These are phyloP conservation scores for Macropodus opercularis DNA, from an alignment of 2,797 vertebrate species.

Conservation along the genomic window DNA sequence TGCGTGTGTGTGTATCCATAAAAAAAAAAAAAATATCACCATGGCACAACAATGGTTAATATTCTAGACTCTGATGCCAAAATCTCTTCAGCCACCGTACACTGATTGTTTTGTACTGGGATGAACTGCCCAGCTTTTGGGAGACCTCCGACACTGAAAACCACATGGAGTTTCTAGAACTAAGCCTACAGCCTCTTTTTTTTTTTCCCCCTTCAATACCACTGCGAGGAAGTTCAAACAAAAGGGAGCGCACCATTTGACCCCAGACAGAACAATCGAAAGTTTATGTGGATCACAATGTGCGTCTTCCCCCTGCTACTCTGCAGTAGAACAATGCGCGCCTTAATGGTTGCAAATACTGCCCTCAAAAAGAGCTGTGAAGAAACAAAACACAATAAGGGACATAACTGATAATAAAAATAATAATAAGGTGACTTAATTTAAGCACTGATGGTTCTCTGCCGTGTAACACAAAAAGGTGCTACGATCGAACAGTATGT, in stretches of 20 bases:
- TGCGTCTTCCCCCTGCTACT: slow-evolving; percentile 64
- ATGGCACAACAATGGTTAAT: neutral
- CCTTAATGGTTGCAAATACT: slow-evolving; percentile 60
- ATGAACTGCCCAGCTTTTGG: slow-evolving; percentile 44
- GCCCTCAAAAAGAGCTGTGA: slow-evolving; percentile 45
- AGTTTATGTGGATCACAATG: slow-evolving; percentile 80
- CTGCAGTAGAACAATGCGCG: slow-evolving; percentile 74
- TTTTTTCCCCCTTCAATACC: slow-evolving; percentile 42
- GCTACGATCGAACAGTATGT: too few species aligned
- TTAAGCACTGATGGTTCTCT: too few species aligned
- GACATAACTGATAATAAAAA: slow-evolving; percentile 26
- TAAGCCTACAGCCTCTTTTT: slow-evolving; percentile 58
- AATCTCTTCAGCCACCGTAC: slow-evolving; percentile 1
- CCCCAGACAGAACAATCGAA: slow-evolving; percentile 81
- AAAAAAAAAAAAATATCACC: slow-evolving; percentile 23
- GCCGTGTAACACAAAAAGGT: slow-evolving; percentile 10
- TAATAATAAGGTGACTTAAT: slow-evolving; percentile 22
- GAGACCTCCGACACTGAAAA: slow-evolving; percentile 64
- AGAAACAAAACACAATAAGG: slow-evolving; percentile 21
- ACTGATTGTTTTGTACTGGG: slow-evolving; percentile 23
- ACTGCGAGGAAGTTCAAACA: slow-evolving; percentile 77
- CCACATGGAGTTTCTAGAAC: slow-evolving; percentile 53
- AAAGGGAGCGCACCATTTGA: slow-evolving; percentile 82
- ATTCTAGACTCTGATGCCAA: neutral
- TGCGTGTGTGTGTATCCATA: neutral